phyloP scores from a whole-genome alignment of 2,888 invertebrate species.

The Eledona agricola region DNA sequence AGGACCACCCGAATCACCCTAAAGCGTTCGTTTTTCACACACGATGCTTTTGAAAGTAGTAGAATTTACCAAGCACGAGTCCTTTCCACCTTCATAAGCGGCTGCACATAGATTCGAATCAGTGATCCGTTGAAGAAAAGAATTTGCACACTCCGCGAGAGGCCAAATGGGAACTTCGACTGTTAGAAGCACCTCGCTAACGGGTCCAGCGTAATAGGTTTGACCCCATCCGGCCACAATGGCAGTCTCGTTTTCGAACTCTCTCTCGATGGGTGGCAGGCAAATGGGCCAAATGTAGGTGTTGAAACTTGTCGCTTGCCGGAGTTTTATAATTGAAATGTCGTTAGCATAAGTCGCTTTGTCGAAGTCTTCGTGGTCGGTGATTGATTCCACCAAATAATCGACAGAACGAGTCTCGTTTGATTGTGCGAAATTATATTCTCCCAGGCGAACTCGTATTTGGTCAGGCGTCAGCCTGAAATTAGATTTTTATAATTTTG shows the following conservation, averaged over 20 bases:
- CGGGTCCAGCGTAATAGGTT: constrained; percentile 73
- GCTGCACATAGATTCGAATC: constrained; percentile 81
- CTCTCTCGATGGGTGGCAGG: constrained; percentile 73
- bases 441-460: constrained; percentile 78
- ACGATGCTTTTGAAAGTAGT: too few species aligned
- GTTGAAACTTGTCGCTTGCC: constrained; percentile 74
- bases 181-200: constrained; percentile 72
- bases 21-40: too few species aligned
- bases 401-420: constrained; percentile 78
- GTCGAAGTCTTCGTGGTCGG: constrained; percentile 75
- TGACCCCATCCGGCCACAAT: constrained; percentile 85
- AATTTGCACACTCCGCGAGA: constrained; percentile 69
- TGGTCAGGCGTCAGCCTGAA: constrained; percentile 69
- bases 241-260: constrained; percentile 70
- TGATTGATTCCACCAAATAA: constrained; percentile 72
- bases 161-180: constrained; percentile 83
- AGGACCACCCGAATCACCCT: constrained; percentile 90
- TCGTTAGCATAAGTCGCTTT: constrained; percentile 76
- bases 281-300: constrained; percentile 87
- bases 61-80: constrained; percentile 79
- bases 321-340: constrained; percentile 76
- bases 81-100: constrained; percentile 77
- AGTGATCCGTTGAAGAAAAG: constrained; percentile 72
- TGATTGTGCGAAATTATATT: constrained; percentile 75
- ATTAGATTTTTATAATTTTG: constrained; percentile 13